A percentile compares a stretch with the other conserved stretches of the same genome.
Conservation (phyloP, 1,140 invertebrate genomes). For the Steinernema khuongi region DNA sequence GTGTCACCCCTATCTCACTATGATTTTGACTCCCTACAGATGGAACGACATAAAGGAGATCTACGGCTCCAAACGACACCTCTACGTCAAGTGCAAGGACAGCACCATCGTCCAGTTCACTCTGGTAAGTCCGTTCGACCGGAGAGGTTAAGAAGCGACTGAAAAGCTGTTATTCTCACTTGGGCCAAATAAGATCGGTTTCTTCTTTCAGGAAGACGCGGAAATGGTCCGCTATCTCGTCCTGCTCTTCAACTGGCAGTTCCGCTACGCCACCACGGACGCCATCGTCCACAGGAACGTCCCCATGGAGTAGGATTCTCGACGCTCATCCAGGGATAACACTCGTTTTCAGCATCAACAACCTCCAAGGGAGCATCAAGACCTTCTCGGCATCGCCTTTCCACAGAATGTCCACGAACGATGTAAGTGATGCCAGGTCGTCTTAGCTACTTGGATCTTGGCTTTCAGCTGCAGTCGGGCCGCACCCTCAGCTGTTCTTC, state of each 20-base stretch:
- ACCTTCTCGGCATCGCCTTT: slow-evolving; percentile 28
- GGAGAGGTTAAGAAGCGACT: too few relatives aligned
- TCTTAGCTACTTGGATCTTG: too few relatives aligned
- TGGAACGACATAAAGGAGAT: not conserved
- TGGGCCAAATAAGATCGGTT: not conserved
- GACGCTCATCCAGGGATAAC: not conserved
- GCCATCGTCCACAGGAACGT: not conserved
- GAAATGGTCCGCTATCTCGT: not conserved
- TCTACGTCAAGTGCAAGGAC: not conserved
- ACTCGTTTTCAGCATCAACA: slow-evolving; percentile 40
- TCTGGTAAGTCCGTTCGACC: not conserved
- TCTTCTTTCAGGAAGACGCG: not conserved
- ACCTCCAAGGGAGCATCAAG: slow-evolving; percentile 40
- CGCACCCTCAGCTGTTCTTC: not conserved
- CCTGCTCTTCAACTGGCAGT: not conserved
- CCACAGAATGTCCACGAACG: not conserved
- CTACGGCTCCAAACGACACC: not conserved
- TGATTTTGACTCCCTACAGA: too few relatives aligned
- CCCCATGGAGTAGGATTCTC: not conserved
- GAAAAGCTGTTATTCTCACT: too few relatives aligned
- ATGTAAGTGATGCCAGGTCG: too few relatives aligned
- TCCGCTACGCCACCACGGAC: not conserved
- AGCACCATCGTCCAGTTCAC: not conserved
- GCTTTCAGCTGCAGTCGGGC: not conserved
- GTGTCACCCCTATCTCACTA: too few relatives aligned